These are phyloP conservation scores for Chaenogobius annularis DNA, from an alignment of 2,113 vertebrate species.

Conservation along the genomic window DNA sequence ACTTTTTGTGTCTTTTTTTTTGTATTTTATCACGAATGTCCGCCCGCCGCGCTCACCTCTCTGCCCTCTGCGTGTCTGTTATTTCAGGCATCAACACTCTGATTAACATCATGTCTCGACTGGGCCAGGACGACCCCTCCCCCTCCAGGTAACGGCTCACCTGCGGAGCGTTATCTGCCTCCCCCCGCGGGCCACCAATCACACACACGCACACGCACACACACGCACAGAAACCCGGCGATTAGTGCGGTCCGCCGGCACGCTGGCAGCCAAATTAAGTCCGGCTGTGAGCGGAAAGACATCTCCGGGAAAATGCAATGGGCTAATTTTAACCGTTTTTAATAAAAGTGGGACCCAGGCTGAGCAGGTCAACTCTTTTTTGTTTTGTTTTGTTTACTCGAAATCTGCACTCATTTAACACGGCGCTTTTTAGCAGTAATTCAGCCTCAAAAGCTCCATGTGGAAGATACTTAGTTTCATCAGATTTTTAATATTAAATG, in stretches of 20 bases:
- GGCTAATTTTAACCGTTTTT: slow-evolving; percentile 56
- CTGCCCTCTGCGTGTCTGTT: not conserved
- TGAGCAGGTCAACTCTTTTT: slow-evolving; percentile 14
- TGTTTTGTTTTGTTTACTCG: not conserved
- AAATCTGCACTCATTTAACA: slow-evolving; percentile 1
- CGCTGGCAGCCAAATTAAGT: slow-evolving; percentile 70
- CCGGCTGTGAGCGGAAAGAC: slow-evolving; percentile 44
- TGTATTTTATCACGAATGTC: too few relatives aligned
- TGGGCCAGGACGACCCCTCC: slow-evolving; percentile 97
- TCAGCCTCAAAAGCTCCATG: too few relatives aligned
- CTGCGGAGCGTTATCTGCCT: slow-evolving; percentile 42
- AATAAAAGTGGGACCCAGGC: slow-evolving; percentile 28
- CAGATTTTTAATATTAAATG: too few relatives aligned
- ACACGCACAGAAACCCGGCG: slow-evolving; percentile 32
- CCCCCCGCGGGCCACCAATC: slow-evolving; percentile 51
- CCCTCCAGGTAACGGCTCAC: slow-evolving; percentile 87
- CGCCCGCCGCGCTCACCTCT: not conserved
- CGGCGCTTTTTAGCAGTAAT: too few relatives aligned
- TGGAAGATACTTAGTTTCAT: too few relatives aligned
- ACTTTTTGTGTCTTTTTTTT: too few relatives aligned
- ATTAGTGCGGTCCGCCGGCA: slow-evolving; percentile 60
- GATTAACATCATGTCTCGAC: slow-evolving; percentile 99
- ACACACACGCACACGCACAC: slow-evolving; percentile 42
- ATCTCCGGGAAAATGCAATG: slow-evolving; percentile 43
- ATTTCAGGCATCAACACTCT: slow-evolving; percentile 94